Base-by-base conservation (phyloP, 2,888 invertebrate genomes). In the Caenorhabditis plicata region DNA sequence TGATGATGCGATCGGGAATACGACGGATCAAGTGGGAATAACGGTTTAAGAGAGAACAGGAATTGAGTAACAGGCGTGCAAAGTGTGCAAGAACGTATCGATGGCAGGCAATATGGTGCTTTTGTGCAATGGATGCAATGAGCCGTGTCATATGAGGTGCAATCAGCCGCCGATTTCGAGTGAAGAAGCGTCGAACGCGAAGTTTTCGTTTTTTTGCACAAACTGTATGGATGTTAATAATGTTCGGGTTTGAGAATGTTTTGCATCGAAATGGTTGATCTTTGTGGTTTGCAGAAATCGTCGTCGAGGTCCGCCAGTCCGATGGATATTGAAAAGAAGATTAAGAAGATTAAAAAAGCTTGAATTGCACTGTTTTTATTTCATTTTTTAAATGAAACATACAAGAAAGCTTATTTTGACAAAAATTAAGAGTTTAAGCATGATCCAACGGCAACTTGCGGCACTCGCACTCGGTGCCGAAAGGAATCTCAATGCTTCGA, bases 381-480 rank as follows among this genome's bases (percentile, higher is more conserved):
- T n/a, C n/a, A n/a, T n/a, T n/a, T n/a, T n/a, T n/a, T n/a, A n/a
- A n/a, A n/a, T n/a, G n/a, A n/a, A n/a, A n/a, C n/a, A n/a, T n/a
- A n/a, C n/a, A n/a, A n/a, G n/a, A n/a, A n/a, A n/a, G n/a, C n/a
- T n/a, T n/a, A n/a, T n/a, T n/a, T 29, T 29, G 11, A 29, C 7
- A 29, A 9, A 9, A 29, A 29, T 29, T 29, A 29, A 29, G 7
- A 9, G 11, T 9, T 29, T 29, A 29, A 29, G 7, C 11, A 35
- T 53, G 52, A 41, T 66, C 58, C 20, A 63, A 49, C 29, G 67
- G 67, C 31, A 67, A 45, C 15, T 53, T 39, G 2, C 48, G 49
- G 43, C 67, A 67, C 19, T 56, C 55, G 39, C 67, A 67, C 22
- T 50, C 40, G 8, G 49, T 47, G 31, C 67, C 67, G 29, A 64